phyloP scores from a whole-genome alignment of 2,888 invertebrate genomes.

The Phyto melanocephala region DNA sequence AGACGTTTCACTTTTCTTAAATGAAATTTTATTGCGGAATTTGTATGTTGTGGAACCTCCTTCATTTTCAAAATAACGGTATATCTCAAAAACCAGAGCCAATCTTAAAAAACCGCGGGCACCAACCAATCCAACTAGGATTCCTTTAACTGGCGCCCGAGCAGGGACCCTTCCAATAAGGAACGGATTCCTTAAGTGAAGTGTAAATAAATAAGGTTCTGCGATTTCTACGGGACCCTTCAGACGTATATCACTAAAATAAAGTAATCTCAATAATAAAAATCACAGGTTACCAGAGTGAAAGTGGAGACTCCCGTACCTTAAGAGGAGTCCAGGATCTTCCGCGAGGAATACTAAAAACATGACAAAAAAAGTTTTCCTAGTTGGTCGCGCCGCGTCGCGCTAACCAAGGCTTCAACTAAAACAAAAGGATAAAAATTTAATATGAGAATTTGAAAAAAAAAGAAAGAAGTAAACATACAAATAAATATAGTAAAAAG shows the following conservation, averaged over 20 bases:
- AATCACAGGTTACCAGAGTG: not conserved
- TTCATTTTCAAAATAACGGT: too few species aligned
- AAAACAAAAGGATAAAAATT: not conserved
- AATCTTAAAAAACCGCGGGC: too few species aligned
- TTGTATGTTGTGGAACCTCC: too few species aligned
- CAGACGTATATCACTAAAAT: not conserved
- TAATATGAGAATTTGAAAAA: too few species aligned
- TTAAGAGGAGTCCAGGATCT: not conserved
- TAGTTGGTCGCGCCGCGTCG: too few species aligned
- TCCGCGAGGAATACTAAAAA: not conserved
- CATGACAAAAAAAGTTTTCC: too few species aligned
- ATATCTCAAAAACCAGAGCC: too few species aligned
- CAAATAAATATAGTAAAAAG: too few species aligned
- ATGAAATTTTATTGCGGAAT: too few species aligned
- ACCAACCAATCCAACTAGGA: not conserved
- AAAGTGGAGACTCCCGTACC: not conserved
- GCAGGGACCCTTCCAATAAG: not conserved
- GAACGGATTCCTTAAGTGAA: not conserved
- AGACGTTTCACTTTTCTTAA: too few species aligned
- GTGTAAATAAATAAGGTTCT: not conserved
- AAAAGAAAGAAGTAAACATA: too few species aligned
- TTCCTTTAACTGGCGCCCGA: constrained; percentile 2
- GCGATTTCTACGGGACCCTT: constrained; percentile 1
- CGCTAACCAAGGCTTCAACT: too few species aligned
- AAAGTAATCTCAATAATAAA: not conserved